Evolutionary conservation across 2,113 vertebrate genomes (phyloP), one percentile per base, ranked within the genome.

Genomic region (Lota lota): DNA sequence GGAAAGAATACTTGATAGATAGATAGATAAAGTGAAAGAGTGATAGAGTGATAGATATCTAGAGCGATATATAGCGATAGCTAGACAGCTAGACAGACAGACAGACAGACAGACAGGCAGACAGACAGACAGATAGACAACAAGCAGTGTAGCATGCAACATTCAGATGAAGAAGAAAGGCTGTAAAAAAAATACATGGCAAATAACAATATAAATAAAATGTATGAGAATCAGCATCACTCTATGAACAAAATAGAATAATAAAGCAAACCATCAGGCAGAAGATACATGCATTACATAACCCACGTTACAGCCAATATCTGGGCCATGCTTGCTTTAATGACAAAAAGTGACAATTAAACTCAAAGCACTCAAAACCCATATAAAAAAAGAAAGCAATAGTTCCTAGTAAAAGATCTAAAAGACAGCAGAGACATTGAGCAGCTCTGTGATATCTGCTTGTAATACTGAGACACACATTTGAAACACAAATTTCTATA

Each of bases 191-290:
- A 75, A 19, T 72, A 75, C 50, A 70, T 16, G 68, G 61, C 68
- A n/a, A 69, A 61, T 10, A 56, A 28, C 70, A 66, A 40, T 18
- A 69, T 57, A 77, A 70, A 22, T 60, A 67, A 59, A 74, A 74
- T 40, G 22, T 28, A 58, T 57, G 17, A 65, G 68, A 75, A 77
- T 53, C 4, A 65, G 24, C 63, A 75, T 50, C 80, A 74, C 73
- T 61, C 72, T 63, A 47, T 81, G 72, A n/a, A 80, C 75, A 69
- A 75, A 63, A 51, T 72, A 77, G 80, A 75, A 75, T 68, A 59
- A 50, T 17, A 47, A 68, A 60, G 15, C 28, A 68, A 17, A 63
- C 18, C 18, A n/a, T 14, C 20, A 59, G 24, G 51, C 16, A 53
- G 65, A 60, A 50, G 11, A 62, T 47, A 24, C 57, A 58, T 64